These are phyloP conservation scores for Leptopilina boulardi DNA, from an alignment of 1,140 invertebrate genomes.

Conservation along the genomic window DNA sequence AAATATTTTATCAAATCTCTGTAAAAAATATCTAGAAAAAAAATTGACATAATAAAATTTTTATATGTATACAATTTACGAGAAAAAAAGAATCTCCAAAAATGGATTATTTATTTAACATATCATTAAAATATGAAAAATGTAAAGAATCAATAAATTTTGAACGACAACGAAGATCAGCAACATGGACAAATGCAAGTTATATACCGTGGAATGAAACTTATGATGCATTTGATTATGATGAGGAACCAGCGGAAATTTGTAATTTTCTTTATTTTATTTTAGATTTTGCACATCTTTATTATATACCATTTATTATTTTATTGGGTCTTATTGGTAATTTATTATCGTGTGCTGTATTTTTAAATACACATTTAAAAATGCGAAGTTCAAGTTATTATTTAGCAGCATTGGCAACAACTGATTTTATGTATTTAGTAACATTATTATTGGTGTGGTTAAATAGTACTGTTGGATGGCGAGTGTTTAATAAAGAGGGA, in stretches of 20 bases:
- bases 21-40: no score
- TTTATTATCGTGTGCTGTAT: conserved; percentile 77
- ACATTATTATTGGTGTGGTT: conserved; percentile 77
- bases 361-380: conserved; percentile 77
- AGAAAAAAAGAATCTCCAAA: background rate
- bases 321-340: conserved; percentile 78
- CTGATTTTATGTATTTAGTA: conserved; percentile 77
- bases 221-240: conserved; percentile 41
- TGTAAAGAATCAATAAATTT: background rate
- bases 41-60: no score
- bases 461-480: conserved; percentile 73
- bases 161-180: conserved; percentile 32
- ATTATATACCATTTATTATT: conserved; percentile 78
- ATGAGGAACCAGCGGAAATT: conserved; percentile 56
- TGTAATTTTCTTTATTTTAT: conserved; percentile 67
- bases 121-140: background rate
- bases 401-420: conserved; percentile 77
- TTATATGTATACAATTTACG: no score
- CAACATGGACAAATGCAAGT: background rate
- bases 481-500: conserved; percentile 76
- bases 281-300: conserved; percentile 75
- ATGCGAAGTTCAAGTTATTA: conserved; percentile 79
- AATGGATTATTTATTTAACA: background rate
- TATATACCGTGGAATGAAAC: conserved; percentile 15
- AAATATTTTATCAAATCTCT: no score